Base-by-base conservation (phyloP, 2,888 invertebrate genomes). In the Pseudococcus longispinus region DNA sequence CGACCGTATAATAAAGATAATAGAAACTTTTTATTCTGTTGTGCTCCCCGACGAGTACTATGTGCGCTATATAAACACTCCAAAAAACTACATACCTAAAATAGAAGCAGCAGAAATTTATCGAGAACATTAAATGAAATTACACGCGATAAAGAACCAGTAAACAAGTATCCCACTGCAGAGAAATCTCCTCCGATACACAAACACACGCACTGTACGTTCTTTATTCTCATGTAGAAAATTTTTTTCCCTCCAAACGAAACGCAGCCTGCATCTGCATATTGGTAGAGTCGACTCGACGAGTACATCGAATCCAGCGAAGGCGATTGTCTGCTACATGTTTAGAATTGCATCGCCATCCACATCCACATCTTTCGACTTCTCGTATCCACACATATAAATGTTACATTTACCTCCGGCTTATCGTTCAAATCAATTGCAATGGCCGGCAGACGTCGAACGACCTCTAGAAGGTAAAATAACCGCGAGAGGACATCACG, bases 81-180 rank as follows among this genome's bases (percentile, higher is more conserved):
- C 77, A 80, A 80, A 80, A 37, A 80, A 80, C 77, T 80, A 80
- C 77, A 80, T 80, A 80, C 77, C 77, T 80, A 80, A 80, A 80
- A 80, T 80, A 80, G 77, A 80, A 80, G 77, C 42, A 80, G 77
- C 77, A 80, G 77, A 80, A 80, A 80, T 80, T 80, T 80, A 80
- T 80, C 77, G 77, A 80, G 70, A 80, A 80, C 77, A 80, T 80
- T 80, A 80, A 80, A 80, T 80, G 77, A 80, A 80, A 80, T 80
- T 80, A 80, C 77, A 80, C 77, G 77, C 77, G 77, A 80, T 80
- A 80, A 80, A 80, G 77, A 80, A 80, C 77, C 77, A 80, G 77
- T 80, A 80, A 70, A 80, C 77, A 80, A 80, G 77, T 80, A 80
- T 80, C 77, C 77, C 77, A 80, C 37, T 80, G 77, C 77, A 80